Evolutionary conservation across 2,113 vertebrate genomes (phyloP).

Genomic region (Cisticola juncidis): DNA sequence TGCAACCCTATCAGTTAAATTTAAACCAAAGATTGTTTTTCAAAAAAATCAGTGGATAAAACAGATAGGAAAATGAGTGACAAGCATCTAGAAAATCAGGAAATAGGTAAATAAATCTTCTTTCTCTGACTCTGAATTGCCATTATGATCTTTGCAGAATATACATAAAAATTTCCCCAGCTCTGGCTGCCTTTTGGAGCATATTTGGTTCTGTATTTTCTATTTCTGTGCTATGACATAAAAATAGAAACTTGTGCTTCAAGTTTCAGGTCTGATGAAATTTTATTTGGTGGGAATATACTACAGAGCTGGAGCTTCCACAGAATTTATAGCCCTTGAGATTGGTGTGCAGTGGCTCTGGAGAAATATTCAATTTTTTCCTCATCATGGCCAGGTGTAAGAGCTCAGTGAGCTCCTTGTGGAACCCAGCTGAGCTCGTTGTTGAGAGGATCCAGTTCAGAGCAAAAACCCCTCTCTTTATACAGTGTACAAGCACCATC

Average conservation of each 20-base stretch:
- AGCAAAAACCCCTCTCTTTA: neutral
- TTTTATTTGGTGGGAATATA: neutral
- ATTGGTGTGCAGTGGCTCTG: neutral
- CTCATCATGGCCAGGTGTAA: neutral
- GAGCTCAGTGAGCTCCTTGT: neutral
- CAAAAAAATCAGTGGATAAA: neutral
- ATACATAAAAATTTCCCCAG: neutral
- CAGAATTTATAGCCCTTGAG: neutral
- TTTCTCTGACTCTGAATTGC: neutral
- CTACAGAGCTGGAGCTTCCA: neutral
- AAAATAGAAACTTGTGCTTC: neutral
- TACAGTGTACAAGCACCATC: neutral
- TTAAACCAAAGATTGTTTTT: neutral
- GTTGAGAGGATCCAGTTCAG: neutral
- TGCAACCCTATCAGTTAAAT: neutral
- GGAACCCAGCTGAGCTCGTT: accelerated
- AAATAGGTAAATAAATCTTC: neutral
- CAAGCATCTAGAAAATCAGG: neutral
- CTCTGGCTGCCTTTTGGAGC: neutral
- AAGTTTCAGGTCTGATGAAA: neutral
- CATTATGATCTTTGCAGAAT: neutral
- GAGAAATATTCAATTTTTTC: neutral
- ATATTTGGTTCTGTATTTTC: neutral
- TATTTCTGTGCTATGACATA: neutral
- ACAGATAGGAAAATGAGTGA: neutral